Percentiles rank a stretch among this genome's conserved stretches.
Evolutionary conservation across 2,888 invertebrate species (phyloP).

Genomic region (Chrysomela aeneicollis): DNA sequence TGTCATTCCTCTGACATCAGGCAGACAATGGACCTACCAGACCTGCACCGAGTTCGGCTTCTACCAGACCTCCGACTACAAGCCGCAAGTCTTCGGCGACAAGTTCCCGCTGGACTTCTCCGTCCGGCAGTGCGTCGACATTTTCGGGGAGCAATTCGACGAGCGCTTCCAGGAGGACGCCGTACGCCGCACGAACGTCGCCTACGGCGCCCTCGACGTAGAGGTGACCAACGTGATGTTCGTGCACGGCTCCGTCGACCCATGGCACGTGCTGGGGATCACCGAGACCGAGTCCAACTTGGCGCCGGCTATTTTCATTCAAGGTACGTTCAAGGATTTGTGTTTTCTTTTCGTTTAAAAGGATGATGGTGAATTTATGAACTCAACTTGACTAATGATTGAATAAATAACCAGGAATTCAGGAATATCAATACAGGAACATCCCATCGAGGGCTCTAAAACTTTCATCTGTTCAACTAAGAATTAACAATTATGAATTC

Average conservation of each 20-base stretch:
- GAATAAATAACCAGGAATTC: no score
- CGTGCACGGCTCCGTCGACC: slow-evolving; percentile 89
- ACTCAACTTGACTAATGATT: no score
- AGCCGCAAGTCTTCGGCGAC: slow-evolving; percentile 74
- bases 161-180: slow-evolving; percentile 68
- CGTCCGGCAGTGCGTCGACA: slow-evolving; percentile 81
- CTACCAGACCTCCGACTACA: slow-evolving; percentile 85
- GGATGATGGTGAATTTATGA: no score
- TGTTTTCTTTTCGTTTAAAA: no score
- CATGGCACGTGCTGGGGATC: slow-evolving; percentile 85
- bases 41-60: slow-evolving; percentile 97
- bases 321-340: no score
- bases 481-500: no score
- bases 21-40: slow-evolving; percentile 92
- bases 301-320: slow-evolving; percentile 77
- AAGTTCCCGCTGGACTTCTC: slow-evolving; percentile 81
- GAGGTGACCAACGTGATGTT: slow-evolving; percentile 78
- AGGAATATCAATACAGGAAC: no score
- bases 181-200: slow-evolving; percentile 76
- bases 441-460: no score
- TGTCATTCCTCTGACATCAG: no score
- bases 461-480: no score
- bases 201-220: slow-evolving; percentile 80
- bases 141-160: slow-evolving; percentile 81
- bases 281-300: slow-evolving; percentile 65